phyloP scores from a whole-genome alignment of 1,140 invertebrate species.

The Vollenhovia emeryi region DNA sequence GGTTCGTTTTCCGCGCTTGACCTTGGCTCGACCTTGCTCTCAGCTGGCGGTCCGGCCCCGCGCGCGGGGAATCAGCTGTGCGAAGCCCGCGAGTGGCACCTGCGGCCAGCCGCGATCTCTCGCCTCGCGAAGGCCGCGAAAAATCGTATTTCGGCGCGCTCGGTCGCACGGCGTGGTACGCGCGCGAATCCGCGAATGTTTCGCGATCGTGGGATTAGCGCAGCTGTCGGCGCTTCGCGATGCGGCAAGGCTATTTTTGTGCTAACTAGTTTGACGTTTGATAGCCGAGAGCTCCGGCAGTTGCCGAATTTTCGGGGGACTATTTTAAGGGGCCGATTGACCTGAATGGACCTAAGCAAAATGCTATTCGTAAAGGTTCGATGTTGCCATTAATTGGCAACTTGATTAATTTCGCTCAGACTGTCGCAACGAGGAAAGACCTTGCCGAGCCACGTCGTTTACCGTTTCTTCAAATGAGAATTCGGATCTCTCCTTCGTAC shows the following conservation, averaged over 20 bases:
- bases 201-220: constrained; percentile 27
- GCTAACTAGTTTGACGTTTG: constrained; percentile 21
- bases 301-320: neutral
- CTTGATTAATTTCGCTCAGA: neutral
- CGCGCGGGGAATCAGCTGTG: constrained; percentile 51
- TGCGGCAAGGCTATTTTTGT: constrained; percentile 23
- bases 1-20: constrained; percentile 4
- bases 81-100: constrained; percentile 1
- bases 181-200: neutral
- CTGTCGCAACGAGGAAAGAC: neutral
- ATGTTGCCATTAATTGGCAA: neutral
- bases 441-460: neutral
- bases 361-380: neutral
- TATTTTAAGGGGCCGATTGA: constrained; percentile 10
- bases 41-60: constrained; percentile 18
- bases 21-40: constrained; percentile 48
- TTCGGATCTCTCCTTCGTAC: neutral
- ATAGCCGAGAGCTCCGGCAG: neutral
- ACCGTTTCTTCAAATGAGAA: neutral
- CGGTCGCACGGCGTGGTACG: neutral
- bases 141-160: constrained; percentile 27
- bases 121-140: constrained; percentile 28
- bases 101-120: constrained; percentile 27
- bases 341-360: neutral
- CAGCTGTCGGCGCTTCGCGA: constrained; percentile 10